Evolutionary conservation across 2,888 invertebrate genomes (phyloP), one percentile per base, ranked within the genome.

Genomic region (Xylota sylvarum): DNA sequence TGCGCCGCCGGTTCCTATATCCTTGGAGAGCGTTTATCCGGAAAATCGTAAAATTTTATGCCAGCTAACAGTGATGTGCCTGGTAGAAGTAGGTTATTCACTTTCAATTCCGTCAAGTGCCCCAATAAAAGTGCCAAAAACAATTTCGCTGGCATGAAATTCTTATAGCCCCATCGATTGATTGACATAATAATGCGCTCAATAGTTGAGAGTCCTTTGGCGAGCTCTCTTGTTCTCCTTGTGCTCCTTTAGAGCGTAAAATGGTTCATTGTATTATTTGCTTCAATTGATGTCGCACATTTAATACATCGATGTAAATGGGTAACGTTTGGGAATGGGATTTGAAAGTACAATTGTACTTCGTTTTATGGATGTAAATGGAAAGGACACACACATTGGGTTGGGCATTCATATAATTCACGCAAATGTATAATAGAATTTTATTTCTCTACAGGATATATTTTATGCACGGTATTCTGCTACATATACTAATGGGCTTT

Each of bases 71-170:
- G 30, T 32, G 23, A 60, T 56, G 5, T 27, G 62, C 56, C 40
- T 5, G 30, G 0, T 37, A 6, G 30, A 12, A 58, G 23, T 50
- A 40, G 23, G 64, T 56, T 56, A 65, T 85, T 76, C 74, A 80
- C 70, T 65, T 58, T 80, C 70, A 52, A 85, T 80, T 80, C 76
- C 69, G 43, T 80, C 84, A 80, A 85, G 80, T 76, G 64, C 55
- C 64, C 5, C 74, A 74, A 70, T 84, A 84, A 84, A 84, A 80
- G 58, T 74, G 80, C 70, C 76, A 76, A 70, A 80, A 76, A 70
- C 80, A 80, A 65, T 85, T 69, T 80, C 30, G 19, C 37, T 14
- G 43, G 7, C 70, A 46, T 43, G 58, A 43, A 64, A 65, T 65
- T 58, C 52, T 35, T 76, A 37, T 55, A 70, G 52, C 58, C 64